Base-by-base conservation (phyloP, 1,140 invertebrate species). In the Caenorhabditis latens region DNA sequence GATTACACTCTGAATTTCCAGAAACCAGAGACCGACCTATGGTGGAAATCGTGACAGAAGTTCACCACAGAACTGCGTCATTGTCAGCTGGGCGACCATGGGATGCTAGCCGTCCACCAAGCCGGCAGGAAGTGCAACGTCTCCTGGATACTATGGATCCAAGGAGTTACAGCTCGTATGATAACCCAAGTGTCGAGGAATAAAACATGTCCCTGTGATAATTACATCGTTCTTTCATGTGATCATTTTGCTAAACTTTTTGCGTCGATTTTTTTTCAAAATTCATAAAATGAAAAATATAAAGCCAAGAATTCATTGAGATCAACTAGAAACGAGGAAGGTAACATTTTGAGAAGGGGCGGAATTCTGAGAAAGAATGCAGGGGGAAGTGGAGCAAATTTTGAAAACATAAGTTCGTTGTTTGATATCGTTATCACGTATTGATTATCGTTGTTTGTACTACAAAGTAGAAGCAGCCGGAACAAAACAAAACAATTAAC, bases 11-110 rank as follows among this genome's bases (percentile, higher is more conserved):
- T n/a, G 32, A 32, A 48, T 4, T 43, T 82, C 19, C 48, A 86
- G 86, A 86, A 86, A 86, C 86, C 19, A 40, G 86, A 16, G 82
- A 86, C 21, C 75, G 86, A 19, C 75, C 67, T n/a, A 75, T 86
- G 55, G 75, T 79, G 4, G 86, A 57, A 53, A 86, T 86, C 42
- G 79, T 86, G 11, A 58, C 75, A 14, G 86, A 86, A n/a, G 67
- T 65, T 55, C 71, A 71, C 32, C 75, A 83, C 58, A 19, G 86
- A 65, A 83, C 61, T 19, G 75, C 71, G n/a, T 86, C 86, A 13
- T n/a, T 86, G 6, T 83, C 86, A 8, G 57, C 75, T 50, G 50
- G 67, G 16, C 14, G 86, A 14, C 86, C 86, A 7, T 86, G 86
- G 86, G 86, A 86, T 32, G 86, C 86, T 6, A 86, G 71, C 48